Evolutionary conservation across 2,113 vertebrate genomes (phyloP).

Genomic region (Paracanthobrama guichenoti): DNA sequence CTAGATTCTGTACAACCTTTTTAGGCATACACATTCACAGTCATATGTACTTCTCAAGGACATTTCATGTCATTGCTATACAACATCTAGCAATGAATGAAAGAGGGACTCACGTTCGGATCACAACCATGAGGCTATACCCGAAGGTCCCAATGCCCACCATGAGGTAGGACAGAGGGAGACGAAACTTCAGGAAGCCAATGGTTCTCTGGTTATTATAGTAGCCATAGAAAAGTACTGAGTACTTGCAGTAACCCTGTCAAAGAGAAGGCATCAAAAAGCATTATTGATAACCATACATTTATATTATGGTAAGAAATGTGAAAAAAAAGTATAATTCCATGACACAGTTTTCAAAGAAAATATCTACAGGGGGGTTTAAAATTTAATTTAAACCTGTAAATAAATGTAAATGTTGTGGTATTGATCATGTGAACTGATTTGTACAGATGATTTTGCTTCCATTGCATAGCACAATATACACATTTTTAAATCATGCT

Average conservation of each 20-base stretch:
- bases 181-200: conserved; percentile 90
- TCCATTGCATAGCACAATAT: not conserved
- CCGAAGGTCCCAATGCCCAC: conserved; percentile 93
- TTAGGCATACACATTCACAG: not conserved
- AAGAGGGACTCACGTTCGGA: conserved; percentile 89
- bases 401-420: not conserved
- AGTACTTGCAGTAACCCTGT: conserved; percentile 97
- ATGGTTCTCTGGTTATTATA: conserved; percentile 94
- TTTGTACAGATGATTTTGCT: not conserved
- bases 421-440: not conserved
- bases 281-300: not conserved
- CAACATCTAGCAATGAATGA: conserved; percentile 53
- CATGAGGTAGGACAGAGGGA: conserved; percentile 96
- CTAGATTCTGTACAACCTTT: not conserved
- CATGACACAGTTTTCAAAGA: not conserved
- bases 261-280: conserved; percentile 37
- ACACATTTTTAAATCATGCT: not conserved
- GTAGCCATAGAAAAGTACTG: conserved; percentile 94
- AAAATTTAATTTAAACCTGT: not conserved
- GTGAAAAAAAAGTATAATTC: not conserved
- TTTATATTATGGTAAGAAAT: not conserved
- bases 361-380: not conserved
- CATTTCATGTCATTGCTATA: conserved; percentile 60
- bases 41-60: conserved; percentile 9
- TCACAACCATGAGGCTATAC: conserved; percentile 97